phyloP scores from a whole-genome alignment of 2,113 vertebrate genomes.

The Orthonyx spaldingii region DNA sequence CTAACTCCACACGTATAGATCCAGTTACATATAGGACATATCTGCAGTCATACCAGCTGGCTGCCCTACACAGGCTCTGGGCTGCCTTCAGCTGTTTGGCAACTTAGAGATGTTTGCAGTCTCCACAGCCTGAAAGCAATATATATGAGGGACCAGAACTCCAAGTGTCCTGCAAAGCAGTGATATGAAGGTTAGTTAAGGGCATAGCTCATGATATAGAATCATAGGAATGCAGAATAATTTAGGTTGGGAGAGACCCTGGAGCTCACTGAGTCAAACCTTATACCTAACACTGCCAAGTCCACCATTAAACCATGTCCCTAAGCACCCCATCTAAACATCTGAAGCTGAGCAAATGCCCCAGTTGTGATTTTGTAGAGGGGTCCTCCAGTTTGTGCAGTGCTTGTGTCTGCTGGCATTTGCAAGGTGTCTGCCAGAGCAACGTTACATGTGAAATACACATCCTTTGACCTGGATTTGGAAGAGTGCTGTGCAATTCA shows the following conservation, averaged over 20 bases:
- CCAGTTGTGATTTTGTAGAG: background rate
- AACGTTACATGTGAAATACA: fast-evolving
- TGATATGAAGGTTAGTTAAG: background rate
- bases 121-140: background rate
- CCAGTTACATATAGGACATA: background rate
- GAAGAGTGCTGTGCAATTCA: background rate
- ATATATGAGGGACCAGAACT: background rate
- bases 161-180: background rate
- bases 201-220: background rate
- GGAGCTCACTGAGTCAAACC: background rate
- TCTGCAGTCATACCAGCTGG: background rate
- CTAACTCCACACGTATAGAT: background rate
- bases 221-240: background rate
- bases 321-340: background rate
- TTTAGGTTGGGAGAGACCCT: background rate
- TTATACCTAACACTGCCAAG: background rate
- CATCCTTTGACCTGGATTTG: background rate
- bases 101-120: background rate
- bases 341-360: background rate
- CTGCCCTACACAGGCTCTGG: background rate
- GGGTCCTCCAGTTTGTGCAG: background rate
- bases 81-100: background rate
- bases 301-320: background rate
- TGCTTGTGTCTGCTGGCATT: background rate
- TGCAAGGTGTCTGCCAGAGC: background rate